Conservation (phyloP, 2,113 vertebrate species). For the Emberiza fucata region DNA sequence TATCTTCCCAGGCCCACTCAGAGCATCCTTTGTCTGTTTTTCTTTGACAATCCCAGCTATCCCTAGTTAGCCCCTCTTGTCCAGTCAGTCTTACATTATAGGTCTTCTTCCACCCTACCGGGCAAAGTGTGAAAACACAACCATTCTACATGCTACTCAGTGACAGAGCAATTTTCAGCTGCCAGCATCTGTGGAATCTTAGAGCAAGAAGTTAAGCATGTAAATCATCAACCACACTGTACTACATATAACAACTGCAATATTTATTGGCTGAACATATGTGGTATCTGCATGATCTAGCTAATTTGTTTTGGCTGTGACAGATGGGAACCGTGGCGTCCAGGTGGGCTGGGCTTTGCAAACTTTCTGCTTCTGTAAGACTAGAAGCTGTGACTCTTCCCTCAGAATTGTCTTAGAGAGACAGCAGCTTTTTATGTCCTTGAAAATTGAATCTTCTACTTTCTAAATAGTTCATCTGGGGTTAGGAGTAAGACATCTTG, state of each 20-base stretch:
- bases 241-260: neutral
- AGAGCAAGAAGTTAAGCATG: neutral
- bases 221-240: neutral
- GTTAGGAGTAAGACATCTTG: neutral
- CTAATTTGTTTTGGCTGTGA: neutral
- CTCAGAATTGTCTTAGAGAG: neutral
- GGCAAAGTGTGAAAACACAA: neutral
- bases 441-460: neutral
- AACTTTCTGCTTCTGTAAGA: neutral
- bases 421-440: neutral
- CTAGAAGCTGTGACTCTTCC: neutral
- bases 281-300: neutral
- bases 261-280: neutral
- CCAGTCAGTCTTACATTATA: neutral
- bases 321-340: neutral
- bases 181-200: neutral
- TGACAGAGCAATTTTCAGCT: neutral
- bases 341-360: neutral
- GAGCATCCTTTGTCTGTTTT: neutral
- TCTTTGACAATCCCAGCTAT: neutral
- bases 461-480: neutral
- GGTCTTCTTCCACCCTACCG: neutral
- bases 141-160: neutral
- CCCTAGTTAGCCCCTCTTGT: neutral
- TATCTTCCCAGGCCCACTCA: neutral